These are phyloP conservation scores for Rhegmatorhina hoffmannsi DNA, from an alignment of 2,113 vertebrate species.

Conservation along the genomic window DNA sequence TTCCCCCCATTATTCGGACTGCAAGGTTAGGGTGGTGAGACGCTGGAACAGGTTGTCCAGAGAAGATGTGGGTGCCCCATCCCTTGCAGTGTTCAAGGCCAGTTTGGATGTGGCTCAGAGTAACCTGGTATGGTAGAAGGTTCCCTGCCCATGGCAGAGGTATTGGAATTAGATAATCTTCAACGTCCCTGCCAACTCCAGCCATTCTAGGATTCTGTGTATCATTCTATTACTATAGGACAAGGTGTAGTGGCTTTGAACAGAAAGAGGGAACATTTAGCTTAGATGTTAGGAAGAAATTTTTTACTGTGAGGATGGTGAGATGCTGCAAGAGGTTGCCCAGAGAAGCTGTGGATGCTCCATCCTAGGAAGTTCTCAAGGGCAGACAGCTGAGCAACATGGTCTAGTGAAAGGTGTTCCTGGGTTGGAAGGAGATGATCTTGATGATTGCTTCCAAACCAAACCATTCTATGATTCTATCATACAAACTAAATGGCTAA, in stretches of 20 bases:
- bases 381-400: background rate
- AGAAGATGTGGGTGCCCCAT: background rate
- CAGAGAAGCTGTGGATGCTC: background rate
- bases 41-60: background rate
- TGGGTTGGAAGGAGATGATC: background rate
- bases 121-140: background rate
- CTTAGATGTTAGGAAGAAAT: background rate
- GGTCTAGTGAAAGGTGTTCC: background rate
- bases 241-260: background rate
- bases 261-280: background rate
- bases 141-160: background rate
- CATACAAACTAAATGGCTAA: background rate
- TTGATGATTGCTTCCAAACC: background rate
- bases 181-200: background rate
- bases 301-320: background rate
- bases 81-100: background rate
- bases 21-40: background rate
- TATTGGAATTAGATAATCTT: too few relatives aligned
- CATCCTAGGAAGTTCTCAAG: background rate
- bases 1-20: rapidly evolving
- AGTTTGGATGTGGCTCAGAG: background rate
- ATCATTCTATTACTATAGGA: background rate
- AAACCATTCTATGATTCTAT: background rate
- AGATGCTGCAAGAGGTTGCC: background rate
- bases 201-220: background rate